Conservation (phyloP, 2,113 vertebrate species). For the Lathamus discolor region DNA sequence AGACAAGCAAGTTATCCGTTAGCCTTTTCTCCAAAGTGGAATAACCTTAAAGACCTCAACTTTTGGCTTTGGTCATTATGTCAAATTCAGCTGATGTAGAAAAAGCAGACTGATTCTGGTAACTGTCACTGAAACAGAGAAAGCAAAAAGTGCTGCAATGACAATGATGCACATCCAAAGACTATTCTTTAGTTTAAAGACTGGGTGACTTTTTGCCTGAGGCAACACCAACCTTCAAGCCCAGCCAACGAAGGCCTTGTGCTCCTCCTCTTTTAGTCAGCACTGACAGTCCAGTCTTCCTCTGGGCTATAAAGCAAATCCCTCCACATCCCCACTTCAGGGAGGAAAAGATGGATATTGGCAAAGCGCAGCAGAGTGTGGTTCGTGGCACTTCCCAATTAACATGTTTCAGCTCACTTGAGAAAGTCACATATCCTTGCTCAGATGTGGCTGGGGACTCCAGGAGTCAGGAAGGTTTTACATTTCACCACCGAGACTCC, state of each 20-base stretch:
- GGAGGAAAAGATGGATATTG: neutral
- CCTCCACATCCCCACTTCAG: fast-evolving
- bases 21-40: neutral
- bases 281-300: neutral
- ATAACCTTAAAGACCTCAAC: neutral
- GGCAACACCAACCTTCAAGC: fast-evolving
- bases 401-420: neutral
- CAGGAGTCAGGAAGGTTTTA: constrained; percentile 20
- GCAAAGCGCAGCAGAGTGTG: neutral
- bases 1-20: neutral
- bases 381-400: neutral
- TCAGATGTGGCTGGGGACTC: neutral
- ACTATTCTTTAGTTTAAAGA: neutral
- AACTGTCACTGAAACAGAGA: neutral
- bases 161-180: neutral
- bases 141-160: neutral
- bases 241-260: neutral
- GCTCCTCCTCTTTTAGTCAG: neutral
- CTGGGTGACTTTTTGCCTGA: neutral
- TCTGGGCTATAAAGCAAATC: neutral
- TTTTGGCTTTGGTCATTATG: neutral
- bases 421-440: constrained; percentile 1
- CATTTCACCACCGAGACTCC: constrained; percentile 29
- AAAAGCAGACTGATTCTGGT: neutral
- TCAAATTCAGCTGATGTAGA: neutral